A percentile compares a stretch with the other conserved stretches of the same genome.
These are phyloP conservation scores for Pecten maximus DNA, from an alignment of 2,888 invertebrate genomes.

Conservation along the genomic window DNA sequence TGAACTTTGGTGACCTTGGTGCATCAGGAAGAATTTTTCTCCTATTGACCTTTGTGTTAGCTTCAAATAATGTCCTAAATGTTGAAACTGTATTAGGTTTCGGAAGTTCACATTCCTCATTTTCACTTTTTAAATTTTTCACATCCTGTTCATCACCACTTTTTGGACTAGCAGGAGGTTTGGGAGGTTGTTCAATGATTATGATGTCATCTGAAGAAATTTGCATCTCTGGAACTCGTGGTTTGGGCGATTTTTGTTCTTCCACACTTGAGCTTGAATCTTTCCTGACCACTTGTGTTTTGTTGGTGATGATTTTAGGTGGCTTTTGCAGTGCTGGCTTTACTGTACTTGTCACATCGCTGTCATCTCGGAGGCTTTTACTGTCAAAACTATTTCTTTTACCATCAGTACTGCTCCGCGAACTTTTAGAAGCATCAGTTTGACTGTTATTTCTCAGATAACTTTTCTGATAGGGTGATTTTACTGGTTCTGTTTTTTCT, in stretches of 20 bases:
- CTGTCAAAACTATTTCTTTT: not conserved
- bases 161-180: constrained; percentile 42
- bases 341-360: not conserved
- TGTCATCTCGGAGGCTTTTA: not conserved
- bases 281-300: not conserved
- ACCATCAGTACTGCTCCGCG: not conserved
- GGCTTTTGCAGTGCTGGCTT: constrained; percentile 40
- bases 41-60: constrained; percentile 51
- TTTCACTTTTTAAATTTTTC: constrained; percentile 77
- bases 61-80: constrained; percentile 66
- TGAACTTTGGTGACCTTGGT: constrained; percentile 26
- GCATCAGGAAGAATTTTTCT: constrained; percentile 48
- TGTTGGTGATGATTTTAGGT: constrained; percentile 41
- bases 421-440: constrained; percentile 20
- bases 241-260: constrained; percentile 36
- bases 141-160: constrained; percentile 41
- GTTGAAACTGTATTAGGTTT: constrained; percentile 92
- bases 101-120: constrained; percentile 87
- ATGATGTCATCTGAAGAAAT: constrained; percentile 69
- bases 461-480: constrained; percentile 35
- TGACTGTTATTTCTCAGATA: not conserved
- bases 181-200: constrained; percentile 65
- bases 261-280: constrained; percentile 31
- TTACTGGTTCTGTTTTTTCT: constrained; percentile 38
- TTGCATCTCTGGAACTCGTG: constrained; percentile 61